Percentiles rank a stretch among this genome's conserved stretches.
phyloP scores from a whole-genome alignment of 2,888 invertebrate genomes.

The Tricholauxania praeusta region DNA sequence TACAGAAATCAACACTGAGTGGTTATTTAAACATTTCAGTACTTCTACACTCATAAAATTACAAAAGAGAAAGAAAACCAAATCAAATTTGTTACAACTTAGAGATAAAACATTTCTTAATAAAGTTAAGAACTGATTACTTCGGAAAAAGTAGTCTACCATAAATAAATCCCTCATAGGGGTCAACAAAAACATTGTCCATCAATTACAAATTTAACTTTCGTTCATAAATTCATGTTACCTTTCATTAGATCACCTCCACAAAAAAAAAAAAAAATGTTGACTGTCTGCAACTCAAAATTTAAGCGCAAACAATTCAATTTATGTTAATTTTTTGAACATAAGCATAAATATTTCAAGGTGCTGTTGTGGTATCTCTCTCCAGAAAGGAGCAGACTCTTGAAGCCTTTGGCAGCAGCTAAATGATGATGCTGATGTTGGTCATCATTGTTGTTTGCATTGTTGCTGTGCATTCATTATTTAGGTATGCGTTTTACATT shows the following conservation, averaged over 20 bases:
- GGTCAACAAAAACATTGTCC: too few relatives aligned
- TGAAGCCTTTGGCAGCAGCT: conserved; percentile 6
- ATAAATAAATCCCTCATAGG: too few relatives aligned
- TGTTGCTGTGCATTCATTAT: conserved; percentile 1
- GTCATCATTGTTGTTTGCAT: not conserved
- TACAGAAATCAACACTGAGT: too few relatives aligned
- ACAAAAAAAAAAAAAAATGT: not conserved
- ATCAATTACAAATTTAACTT: too few relatives aligned
- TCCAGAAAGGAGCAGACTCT: not conserved
- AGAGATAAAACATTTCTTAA: too few relatives aligned
- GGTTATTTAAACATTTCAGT: too few relatives aligned
- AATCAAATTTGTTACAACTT: too few relatives aligned
- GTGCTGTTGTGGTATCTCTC: conserved; percentile 36
- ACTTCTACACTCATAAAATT: too few relatives aligned
- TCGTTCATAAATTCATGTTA: too few relatives aligned
- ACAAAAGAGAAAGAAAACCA: too few relatives aligned
- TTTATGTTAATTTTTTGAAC: conserved; percentile 44
- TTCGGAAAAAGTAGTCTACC: too few relatives aligned
- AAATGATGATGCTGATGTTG: not conserved
- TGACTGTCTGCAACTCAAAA: not conserved
- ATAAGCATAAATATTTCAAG: conserved; percentile 43
- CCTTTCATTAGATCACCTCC: not conserved
- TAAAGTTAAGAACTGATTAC: too few relatives aligned
- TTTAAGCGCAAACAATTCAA: conserved; percentile 26
- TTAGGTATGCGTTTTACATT: not conserved